These are phyloP conservation scores for Gracilinanus agilis DNA, from an alignment of 2,113 vertebrate genomes.

Conservation along the genomic window DNA sequence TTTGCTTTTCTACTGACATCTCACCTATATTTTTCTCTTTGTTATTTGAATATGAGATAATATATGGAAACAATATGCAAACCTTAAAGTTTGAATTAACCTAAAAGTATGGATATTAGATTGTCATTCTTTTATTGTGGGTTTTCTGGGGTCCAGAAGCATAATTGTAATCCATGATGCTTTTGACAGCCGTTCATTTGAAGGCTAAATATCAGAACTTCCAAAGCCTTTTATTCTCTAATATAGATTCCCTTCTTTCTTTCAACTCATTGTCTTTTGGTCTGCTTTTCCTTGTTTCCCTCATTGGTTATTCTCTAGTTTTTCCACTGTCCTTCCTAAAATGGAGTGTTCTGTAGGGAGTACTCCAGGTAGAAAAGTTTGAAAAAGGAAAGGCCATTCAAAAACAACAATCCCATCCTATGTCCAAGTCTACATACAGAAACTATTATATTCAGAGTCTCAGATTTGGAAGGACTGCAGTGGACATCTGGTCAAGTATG, in stretches of 20 bases:
- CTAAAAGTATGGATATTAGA: not conserved
- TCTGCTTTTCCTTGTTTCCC: not conserved
- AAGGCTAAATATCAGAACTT: not conserved
- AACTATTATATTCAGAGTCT: not conserved
- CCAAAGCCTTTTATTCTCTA: not conserved
- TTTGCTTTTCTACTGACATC: not conserved
- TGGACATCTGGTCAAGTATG: not conserved
- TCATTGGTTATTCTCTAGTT: not conserved
- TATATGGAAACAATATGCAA: not conserved
- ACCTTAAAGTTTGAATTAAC: not conserved
- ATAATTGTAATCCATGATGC: not conserved
- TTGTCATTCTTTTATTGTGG: not conserved
- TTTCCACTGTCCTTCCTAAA: not conserved
- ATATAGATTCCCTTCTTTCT: not conserved
- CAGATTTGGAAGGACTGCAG: not conserved
- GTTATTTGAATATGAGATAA: not conserved
- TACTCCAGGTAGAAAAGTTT: not conserved
- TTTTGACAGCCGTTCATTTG: not conserved
- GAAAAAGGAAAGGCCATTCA: not conserved
- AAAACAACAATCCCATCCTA: not conserved
- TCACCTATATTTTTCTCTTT: not conserved
- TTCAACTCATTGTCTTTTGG: not conserved
- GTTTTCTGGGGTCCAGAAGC: not conserved
- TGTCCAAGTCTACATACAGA: not conserved
- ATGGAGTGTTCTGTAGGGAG: not conserved